Evolutionary conservation across 2,888 invertebrate genomes (phyloP).

Genomic region (Acanthosepion lycidas): DNA sequence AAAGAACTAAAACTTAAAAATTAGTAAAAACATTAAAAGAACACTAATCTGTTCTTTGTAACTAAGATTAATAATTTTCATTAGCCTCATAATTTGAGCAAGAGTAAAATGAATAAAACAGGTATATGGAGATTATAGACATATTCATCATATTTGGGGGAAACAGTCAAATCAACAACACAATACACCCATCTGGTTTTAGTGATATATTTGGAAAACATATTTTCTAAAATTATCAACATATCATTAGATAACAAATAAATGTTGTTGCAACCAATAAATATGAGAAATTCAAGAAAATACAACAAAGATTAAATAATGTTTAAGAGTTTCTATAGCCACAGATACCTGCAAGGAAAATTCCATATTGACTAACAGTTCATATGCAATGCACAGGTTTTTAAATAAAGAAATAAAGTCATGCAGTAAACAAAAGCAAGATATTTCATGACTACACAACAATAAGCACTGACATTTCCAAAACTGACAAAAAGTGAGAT

Average conservation of each 20-base stretch:
- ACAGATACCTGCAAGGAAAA: neutral
- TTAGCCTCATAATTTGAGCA: no score
- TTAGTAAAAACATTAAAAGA: no score
- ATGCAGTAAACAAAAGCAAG: constrained; percentile 6
- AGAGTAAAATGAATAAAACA: no score
- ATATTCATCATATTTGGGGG: neutral
- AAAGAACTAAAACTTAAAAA: no score
- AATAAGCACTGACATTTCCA: constrained; percentile 8
- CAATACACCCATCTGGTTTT: neutral
- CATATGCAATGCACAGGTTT: neutral
- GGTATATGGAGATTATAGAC: neutral
- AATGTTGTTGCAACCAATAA: neutral
- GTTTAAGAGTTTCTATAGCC: neutral
- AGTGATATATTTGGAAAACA: neutral
- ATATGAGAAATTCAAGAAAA: neutral
- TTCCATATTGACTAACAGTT: neutral
- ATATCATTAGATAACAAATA: neutral
- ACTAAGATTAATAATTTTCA: no score
- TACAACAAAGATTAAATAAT: neutral
- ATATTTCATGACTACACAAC: neutral
- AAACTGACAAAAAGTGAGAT: neutral
- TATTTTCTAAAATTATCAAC: neutral
- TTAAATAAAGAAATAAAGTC: neutral
- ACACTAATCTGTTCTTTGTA: no score
- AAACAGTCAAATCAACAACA: neutral